Base-by-base conservation (phyloP, 2,797 vertebrate species). In the Epinephelus awoara region DNA sequence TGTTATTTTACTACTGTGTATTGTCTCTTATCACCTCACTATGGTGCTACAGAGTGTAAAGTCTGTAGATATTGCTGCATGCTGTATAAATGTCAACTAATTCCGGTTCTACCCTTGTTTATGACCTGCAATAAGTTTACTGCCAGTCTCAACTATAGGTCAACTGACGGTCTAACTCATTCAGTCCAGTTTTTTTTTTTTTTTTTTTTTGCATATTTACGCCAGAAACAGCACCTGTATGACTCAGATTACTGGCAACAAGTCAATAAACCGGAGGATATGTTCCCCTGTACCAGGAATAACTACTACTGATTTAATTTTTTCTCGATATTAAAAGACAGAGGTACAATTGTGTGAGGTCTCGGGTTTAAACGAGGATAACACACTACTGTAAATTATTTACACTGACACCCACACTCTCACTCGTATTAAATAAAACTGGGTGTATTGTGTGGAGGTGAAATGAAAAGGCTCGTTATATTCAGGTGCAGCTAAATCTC, bases 101-200 rank as follows among this genome's bases (percentile, higher is more conserved):
- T 64, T 50, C 46, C 19, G 56, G 27, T 59, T 38, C 1, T 9
- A 27, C 21, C 17, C 13, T 27, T 3, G 8, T 75, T 81, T 62
- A 57, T 67, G 27, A 59, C 23, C 40, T 56, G 21, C n/a, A 29
- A 14, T 66, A 27, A 40, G 13, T 68, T 78, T 55, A 80, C 54
- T 13, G 29, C 9, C 14, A 3, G 19, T 62, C 62, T 79, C 11
- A 75, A 57, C 66, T 74, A 18, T n/a, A 34, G 17, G n/a, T 75
- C 10, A 74, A 54, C 21, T 44, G 19, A n/a, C n/a, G 19, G 19
- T 47, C 23, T 27, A 47, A 40, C 6, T 64, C 23, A 17, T 23
- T 54, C 19, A 40, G 3, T 18, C 2, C 18, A 46, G 19, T 8
- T 17, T 23, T 2, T 23, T 23, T 23, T 23, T 23, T 23, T 23